Conservation (phyloP, 2,888 invertebrate genomes). For the Nemotelus pantherinus region DNA sequence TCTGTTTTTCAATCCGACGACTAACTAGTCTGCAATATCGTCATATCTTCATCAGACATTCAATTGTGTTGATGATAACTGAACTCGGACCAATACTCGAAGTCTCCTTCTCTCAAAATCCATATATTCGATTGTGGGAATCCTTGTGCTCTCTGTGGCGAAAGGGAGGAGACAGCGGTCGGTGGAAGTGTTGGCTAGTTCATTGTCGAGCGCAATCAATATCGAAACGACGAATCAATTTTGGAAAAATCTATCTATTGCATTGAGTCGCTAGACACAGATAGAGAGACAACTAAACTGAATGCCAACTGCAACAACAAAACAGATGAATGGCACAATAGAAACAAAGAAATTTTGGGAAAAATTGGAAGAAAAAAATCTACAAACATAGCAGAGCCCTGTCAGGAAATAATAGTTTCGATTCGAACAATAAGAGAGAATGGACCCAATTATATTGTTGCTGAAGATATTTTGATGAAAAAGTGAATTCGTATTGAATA, state of each 20-base stretch:
- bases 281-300: too few relatives aligned
- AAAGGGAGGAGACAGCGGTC: background rate
- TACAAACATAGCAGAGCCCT: background rate
- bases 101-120: too few relatives aligned
- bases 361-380: background rate
- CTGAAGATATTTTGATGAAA: background rate
- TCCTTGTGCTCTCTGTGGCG: too few relatives aligned
- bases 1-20: background rate
- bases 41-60: conserved; percentile 4
- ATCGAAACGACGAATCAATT: background rate
- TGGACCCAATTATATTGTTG: conserved; percentile 1
- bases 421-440: background rate
- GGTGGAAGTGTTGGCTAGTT: background rate
- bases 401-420: background rate
- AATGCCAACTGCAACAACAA: too few relatives aligned
- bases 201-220: conserved; percentile 3
- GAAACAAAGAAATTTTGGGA: too few relatives aligned
- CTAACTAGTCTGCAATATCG: background rate
- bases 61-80: conserved; percentile 7
- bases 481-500: too few relatives aligned
- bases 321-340: background rate
- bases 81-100: background rate
- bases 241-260: background rate
- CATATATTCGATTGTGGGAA: too few relatives aligned
- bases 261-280: background rate